phyloP scores from a whole-genome alignment of 2,888 invertebrate species.

The Drosophila rellima region DNA sequence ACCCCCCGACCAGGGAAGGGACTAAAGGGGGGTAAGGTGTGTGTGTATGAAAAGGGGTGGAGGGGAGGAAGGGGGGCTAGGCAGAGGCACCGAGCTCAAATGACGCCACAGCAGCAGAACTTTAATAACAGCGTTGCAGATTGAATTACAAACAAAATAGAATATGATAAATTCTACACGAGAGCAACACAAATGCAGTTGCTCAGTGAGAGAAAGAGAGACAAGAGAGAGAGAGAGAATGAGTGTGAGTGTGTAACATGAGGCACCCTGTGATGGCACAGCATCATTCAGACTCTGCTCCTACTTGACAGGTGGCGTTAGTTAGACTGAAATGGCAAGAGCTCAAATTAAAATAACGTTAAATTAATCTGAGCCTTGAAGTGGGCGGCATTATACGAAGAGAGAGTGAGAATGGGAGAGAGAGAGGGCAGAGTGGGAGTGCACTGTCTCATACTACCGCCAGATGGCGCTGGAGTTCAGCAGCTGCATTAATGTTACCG shows the following conservation, averaged over 20 bases:
- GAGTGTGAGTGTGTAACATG: constrained; percentile 58
- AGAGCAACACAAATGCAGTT: constrained; percentile 66
- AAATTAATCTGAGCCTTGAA: constrained; percentile 74
- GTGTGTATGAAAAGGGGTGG: not conserved
- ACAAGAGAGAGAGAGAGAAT: too few relatives aligned
- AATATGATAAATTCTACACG: constrained; percentile 80
- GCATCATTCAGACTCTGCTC: constrained; percentile 44
- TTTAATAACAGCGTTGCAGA: constrained; percentile 76
- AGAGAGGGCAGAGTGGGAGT: not conserved
- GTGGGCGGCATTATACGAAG: constrained; percentile 57
- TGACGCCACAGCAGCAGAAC: constrained; percentile 78
- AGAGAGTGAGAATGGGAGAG: not conserved
- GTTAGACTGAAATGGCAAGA: constrained; percentile 41
- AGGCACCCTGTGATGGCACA: constrained; percentile 60
- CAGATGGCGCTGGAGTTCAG: constrained; percentile 37
- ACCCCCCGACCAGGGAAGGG: constrained; percentile 5
- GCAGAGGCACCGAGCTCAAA: constrained; percentile 63
- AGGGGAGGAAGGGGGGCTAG: not conserved
- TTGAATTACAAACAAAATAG: constrained; percentile 81
- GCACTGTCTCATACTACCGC: not conserved
- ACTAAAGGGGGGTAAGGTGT: not conserved
- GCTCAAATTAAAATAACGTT: constrained; percentile 79
- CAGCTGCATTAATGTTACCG: constrained; percentile 29
- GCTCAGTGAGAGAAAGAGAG: too few relatives aligned
- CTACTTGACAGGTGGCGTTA: constrained; percentile 50